Percentiles rank a stretch among this genome's conserved stretches.
phyloP scores from a whole-genome alignment of 2,888 invertebrate species.

The Sinohyriopsis cumingii region DNA sequence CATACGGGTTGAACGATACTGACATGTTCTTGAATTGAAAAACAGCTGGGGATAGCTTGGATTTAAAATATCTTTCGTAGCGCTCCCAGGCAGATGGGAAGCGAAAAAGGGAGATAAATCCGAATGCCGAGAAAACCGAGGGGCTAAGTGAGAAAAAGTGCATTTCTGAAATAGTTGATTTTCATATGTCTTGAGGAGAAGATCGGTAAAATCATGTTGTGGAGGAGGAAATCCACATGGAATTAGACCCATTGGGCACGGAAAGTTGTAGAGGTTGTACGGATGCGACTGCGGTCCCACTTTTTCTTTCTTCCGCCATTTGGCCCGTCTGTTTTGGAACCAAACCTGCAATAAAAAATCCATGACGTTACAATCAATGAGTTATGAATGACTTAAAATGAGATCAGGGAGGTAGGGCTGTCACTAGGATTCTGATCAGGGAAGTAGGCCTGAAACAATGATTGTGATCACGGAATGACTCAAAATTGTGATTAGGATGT shows the following conservation, averaged over 20 bases:
- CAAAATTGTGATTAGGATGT: too few relatives aligned
- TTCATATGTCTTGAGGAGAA: slow-evolving; percentile 65
- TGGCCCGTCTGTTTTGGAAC: slow-evolving; percentile 99
- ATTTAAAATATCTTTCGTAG: too few relatives aligned
- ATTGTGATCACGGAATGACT: too few relatives aligned
- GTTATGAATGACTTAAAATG: neutral
- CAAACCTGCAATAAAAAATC: slow-evolving; percentile 86
- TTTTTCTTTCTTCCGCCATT: slow-evolving; percentile 99
- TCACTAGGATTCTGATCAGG: too few relatives aligned
- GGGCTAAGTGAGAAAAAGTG: slow-evolving; percentile 4
- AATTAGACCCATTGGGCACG: slow-evolving; percentile 21
- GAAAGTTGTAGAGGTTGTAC: slow-evolving; percentile 45
- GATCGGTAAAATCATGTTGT: slow-evolving; percentile 55
- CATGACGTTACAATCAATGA: neutral
- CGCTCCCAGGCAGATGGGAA: too few relatives aligned
- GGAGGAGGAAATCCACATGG: slow-evolving; percentile 29
- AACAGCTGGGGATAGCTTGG: slow-evolving; percentile 1
- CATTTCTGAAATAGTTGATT: slow-evolving; percentile 45
- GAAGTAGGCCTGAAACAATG: too few relatives aligned
- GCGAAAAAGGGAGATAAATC: too few relatives aligned
- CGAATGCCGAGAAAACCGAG: too few relatives aligned
- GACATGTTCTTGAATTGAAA: slow-evolving; percentile 4
- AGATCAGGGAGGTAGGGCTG: too few relatives aligned
- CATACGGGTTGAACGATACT: too few relatives aligned
- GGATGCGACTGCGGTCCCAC: slow-evolving; percentile 63